Percentiles rank a stretch among this genome's conserved stretches.
These are phyloP conservation scores for Drosophila pectinifera DNA, from an alignment of 1,140 invertebrate genomes.

Conservation along the genomic window DNA sequence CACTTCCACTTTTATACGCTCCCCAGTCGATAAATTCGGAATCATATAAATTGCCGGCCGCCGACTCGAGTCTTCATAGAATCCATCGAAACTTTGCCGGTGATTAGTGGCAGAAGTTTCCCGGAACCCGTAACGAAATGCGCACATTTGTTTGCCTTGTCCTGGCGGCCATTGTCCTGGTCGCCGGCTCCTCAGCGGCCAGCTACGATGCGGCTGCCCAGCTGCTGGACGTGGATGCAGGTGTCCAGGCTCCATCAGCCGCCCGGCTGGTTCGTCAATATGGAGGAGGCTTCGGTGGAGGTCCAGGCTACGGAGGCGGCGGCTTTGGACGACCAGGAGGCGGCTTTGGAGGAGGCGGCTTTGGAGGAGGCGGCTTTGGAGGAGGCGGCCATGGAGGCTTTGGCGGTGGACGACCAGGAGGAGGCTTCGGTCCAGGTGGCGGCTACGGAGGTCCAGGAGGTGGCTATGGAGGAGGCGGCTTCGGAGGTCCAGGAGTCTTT, in stretches of 20 bases:
- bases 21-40: slow-evolving; percentile 51
- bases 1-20: slow-evolving; percentile 65
- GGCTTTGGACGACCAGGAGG: slow-evolving; percentile 6
- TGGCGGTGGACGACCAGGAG: slow-evolving; percentile 19
- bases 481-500: not conserved
- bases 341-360: not conserved
- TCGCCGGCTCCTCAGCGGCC: slow-evolving; percentile 23
- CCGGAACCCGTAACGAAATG: slow-evolving; percentile 22
- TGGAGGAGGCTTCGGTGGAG: slow-evolving; percentile 7
- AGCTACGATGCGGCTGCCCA: slow-evolving; percentile 19
- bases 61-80: slow-evolving; percentile 19
- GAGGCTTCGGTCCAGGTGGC: slow-evolving; percentile 10
- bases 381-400: slow-evolving; percentile 12
- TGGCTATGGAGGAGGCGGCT: not conserved
- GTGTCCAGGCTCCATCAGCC: slow-evolving; percentile 13
- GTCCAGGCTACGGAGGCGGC: not conserved
- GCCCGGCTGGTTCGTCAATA: slow-evolving; percentile 22
- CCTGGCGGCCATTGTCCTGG: slow-evolving; percentile 32
- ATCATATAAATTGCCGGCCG: slow-evolving; percentile 68
- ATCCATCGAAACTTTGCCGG: slow-evolving; percentile 53
- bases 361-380: not conserved
- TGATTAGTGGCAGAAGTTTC: slow-evolving; percentile 54
- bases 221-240: slow-evolving; percentile 34
- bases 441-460: slow-evolving; percentile 4
- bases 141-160: slow-evolving; percentile 45